Evolutionary conservation across 1,140 invertebrate genomes (phyloP).

Genomic region (Caenorhabditis latens): DNA sequence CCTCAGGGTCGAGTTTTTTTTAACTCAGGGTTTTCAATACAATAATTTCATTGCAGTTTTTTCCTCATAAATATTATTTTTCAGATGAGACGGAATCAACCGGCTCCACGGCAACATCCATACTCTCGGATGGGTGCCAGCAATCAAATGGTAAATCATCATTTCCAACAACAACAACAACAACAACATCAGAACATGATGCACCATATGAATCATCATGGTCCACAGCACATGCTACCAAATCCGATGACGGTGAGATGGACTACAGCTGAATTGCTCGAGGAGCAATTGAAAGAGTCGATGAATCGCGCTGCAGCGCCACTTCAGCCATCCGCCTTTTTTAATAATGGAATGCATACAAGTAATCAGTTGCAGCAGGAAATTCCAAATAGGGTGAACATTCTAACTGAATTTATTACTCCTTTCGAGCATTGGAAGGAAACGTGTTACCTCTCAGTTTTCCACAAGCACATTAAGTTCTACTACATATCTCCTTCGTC

Average conservation of each 20-base stretch:
- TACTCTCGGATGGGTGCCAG: too few relatives aligned
- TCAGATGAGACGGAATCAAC: too few relatives aligned
- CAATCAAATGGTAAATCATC: neutral
- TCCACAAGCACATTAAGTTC: too few relatives aligned
- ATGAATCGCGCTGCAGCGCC: neutral
- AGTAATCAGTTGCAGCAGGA: neutral
- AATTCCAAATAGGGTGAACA: constrained; percentile 29
- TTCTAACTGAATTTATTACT: neutral
- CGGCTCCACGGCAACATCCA: too few relatives aligned
- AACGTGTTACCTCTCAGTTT: too few relatives aligned
- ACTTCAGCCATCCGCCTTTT: neutral
- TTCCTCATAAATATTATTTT: too few relatives aligned
- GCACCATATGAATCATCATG: neutral
- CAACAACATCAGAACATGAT: neutral
- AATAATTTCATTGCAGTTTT: too few relatives aligned
- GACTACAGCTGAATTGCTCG: neutral
- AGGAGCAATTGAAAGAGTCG: neutral
- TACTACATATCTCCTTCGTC: too few relatives aligned
- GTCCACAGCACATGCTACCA: neutral
- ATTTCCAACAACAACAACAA: neutral
- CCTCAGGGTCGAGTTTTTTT: too few relatives aligned
- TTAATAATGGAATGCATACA: neutral
- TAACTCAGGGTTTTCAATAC: too few relatives aligned
- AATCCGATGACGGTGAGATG: constrained; percentile 28
- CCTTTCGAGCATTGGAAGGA: too few relatives aligned